These are phyloP conservation scores for Galerucella calmariensis DNA, from an alignment of 2,888 invertebrate species.

Conservation along the genomic window DNA sequence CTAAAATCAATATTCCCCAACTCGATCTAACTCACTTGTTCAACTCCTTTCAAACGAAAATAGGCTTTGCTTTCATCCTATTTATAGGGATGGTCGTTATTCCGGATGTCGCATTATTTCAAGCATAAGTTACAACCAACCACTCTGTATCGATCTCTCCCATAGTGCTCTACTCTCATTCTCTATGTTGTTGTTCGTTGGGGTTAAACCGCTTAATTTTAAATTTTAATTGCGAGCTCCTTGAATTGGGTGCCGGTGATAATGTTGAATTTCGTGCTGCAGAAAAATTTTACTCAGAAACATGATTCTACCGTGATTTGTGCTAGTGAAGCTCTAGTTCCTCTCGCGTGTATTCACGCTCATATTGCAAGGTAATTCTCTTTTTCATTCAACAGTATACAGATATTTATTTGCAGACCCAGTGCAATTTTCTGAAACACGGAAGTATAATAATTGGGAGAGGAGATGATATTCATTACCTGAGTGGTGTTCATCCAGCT, in stretches of 20 bases:
- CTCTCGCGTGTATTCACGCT: slow-evolving; percentile 50
- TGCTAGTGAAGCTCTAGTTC: slow-evolving; percentile 43
- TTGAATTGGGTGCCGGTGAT: not conserved
- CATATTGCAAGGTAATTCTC: slow-evolving; percentile 48
- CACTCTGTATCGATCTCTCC: slow-evolving; percentile 39
- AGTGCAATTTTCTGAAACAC: too few relatives aligned
- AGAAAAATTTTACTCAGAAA: slow-evolving; percentile 49
- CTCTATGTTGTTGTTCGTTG: slow-evolving; percentile 22
- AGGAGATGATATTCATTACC: too few relatives aligned
- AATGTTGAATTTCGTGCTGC: slow-evolving; percentile 53
- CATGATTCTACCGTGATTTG: slow-evolving; percentile 44
- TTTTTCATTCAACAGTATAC: too few relatives aligned
- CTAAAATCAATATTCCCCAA: not conserved
- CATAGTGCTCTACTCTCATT: slow-evolving; percentile 29
- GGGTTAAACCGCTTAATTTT: slow-evolving; percentile 23
- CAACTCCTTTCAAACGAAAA: slow-evolving; percentile 5
- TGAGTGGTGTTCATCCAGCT: too few relatives aligned
- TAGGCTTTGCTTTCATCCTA: slow-evolving; percentile 34
- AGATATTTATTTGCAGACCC: too few relatives aligned
- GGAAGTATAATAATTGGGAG: too few relatives aligned
- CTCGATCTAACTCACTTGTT: slow-evolving; percentile 2
- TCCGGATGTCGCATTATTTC: slow-evolving; percentile 41
- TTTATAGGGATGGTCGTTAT: slow-evolving; percentile 39
- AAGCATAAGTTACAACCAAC: slow-evolving; percentile 31
- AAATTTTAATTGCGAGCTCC: slow-evolving; percentile 29